Base-by-base conservation (phyloP, 1,140 invertebrate species). In the Aphis craccivora region DNA sequence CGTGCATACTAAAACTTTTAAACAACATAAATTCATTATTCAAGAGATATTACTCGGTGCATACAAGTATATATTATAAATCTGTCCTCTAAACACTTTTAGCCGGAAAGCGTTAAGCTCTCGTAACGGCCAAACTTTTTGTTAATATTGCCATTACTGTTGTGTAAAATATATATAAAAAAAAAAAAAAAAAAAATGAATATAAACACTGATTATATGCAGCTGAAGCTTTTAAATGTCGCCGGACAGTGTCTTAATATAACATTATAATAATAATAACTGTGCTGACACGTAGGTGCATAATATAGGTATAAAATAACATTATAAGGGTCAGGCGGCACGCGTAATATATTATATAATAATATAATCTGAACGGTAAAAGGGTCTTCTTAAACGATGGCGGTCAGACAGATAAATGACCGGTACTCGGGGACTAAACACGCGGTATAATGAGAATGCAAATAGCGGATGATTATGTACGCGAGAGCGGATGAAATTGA, bases 1-100 rank as follows among this genome's bases (percentile, higher is more conserved):
- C 91, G 37, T 30, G 76, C 76, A 30, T 86, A 86, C 86, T 93
- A 93, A 93, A 93, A 93, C 91, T 86, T 86, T 93, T 93, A 43
- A 51, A 93, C 37, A 93, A 40, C 48, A 84, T 43, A 51, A 93
- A 93, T 93, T 51, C 91, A 84, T 84, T 86, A 93, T 86, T 93
- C 48, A 93, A 55, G 91, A 86, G 91, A 83, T 84, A 83, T 92
- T 83, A 92, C 48, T 90, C 55, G 6, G 11, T 2, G 55, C 35
- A n/a, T 83, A 14, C 67, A 18, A 37, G 11, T 25, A 45, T 84
- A 93, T 55, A 84, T 84, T 25, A 45, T 84, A 93, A 84, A 84
- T 84, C 48, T 40, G 45, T 60, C 48, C 67, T 45, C 6, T 20
- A 30, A 51, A 43, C 48, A 86, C 91, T 51, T 86, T 86, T 53